Base-by-base conservation (phyloP, 2,888 invertebrate species). In the Noctua janthe region DNA sequence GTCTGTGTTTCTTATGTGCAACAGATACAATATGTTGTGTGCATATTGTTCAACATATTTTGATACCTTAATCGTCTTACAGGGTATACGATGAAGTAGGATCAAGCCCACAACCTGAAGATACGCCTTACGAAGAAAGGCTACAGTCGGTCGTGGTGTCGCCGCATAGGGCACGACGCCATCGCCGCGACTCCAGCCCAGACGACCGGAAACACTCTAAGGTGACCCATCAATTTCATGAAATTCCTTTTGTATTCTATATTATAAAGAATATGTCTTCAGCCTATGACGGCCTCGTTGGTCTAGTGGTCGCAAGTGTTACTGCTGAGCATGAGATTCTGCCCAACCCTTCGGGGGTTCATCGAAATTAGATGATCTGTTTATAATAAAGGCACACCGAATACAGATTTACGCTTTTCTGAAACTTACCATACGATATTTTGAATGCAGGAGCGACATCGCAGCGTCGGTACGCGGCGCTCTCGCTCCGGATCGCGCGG, bases 81-180 rank as follows among this genome's bases (percentile, higher is more conserved):
- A 97, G 97, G 95, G 95, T 96, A 94, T 96, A 96, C 86, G 97
- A 97, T 76, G 97, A 97, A 88, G 91, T 95, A 84, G 96, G 95
- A 64, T 94, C 96, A 98, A 99, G 96, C 98, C 98, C 97, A 97
- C 98, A 95, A 97, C 98, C 95, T 97, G 98, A 91, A 97, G 98
- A 91, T 39, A 90, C 93, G 56, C 92, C 98, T 80, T 96, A 94
- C 81, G 97, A 97, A 76, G 97, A 96, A 74, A 92, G 96, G 74
- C 92, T 97, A 80, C 97, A 97, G 90, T 97, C 97, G 75, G 97
- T 97, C 43, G 97, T 97, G 76, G 97, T 96, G 39, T 97, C 95
- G 87, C 97, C 95, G 90, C 97, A 94, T 92, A 96, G 92, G 89
- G 94, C 94, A 51, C 94, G 97, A 71, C 94, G 95, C 76, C 96